Evolutionary conservation across 2,797 vertebrate genomes (phyloP).

Genomic region (Dendrocincla tyrannina): DNA sequence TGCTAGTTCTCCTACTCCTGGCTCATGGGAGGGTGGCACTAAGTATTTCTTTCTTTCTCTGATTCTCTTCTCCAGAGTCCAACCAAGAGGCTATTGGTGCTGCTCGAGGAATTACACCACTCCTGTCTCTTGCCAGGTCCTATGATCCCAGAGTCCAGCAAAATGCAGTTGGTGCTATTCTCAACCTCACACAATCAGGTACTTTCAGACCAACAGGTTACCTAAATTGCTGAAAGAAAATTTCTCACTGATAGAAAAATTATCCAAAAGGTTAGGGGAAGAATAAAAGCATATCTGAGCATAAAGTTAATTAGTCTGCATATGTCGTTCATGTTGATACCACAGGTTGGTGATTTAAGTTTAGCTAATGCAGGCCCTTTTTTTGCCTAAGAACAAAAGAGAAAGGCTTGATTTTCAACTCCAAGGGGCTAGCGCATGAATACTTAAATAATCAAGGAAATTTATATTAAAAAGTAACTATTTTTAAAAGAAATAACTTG

Average conservation of each 20-base stretch:
- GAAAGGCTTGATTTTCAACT: not conserved
- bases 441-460: not conserved
- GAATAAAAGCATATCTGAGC: not conserved
- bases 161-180: slow-evolving; percentile 81
- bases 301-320: not conserved
- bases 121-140: slow-evolving; percentile 80
- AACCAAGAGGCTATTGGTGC: slow-evolving; percentile 76
- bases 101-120: slow-evolving; percentile 75
- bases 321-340: not conserved
- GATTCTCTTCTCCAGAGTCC: slow-evolving; percentile 49
- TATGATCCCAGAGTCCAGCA: slow-evolving; percentile 80
- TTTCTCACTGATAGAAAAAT: not conserved
- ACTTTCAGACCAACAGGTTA: not conserved
- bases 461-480: not conserved
- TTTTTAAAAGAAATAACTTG: not conserved
- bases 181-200: slow-evolving; percentile 84
- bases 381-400: not conserved
- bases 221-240: not conserved
- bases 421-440: not conserved
- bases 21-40: not conserved
- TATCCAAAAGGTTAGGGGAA: not conserved
- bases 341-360: not conserved
- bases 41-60: not conserved
- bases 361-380: not conserved
- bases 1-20: not conserved